Percentiles rank a stretch among this genome's conserved stretches.
Conservation (phyloP, 1,140 invertebrate species). For the Drosophila azteca region DNA sequence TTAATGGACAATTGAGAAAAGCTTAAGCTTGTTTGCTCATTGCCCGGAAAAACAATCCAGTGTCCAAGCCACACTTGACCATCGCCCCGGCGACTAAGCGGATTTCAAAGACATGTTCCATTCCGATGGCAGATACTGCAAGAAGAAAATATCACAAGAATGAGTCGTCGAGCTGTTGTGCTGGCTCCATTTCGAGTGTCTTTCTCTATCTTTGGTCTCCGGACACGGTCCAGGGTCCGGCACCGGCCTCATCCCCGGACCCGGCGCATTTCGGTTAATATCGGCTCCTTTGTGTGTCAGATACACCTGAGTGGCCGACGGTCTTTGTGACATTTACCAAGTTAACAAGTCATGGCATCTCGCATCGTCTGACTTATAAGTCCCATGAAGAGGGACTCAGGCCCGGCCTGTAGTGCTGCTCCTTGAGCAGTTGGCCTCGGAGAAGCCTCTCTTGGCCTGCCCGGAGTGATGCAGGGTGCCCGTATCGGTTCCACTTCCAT, state of each 20-base stretch:
- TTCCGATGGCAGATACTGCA: constrained; percentile 22
- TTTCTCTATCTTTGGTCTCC: constrained; percentile 12
- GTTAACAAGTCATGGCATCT: constrained; percentile 41
- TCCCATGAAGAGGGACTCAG: constrained; percentile 23
- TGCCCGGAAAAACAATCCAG: no score
- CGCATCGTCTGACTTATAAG: constrained; percentile 8
- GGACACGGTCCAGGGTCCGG: background rate
- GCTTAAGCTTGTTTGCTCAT: no score
- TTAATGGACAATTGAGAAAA: no score
- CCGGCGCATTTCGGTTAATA: no score
- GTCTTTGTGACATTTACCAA: constrained; percentile 52
- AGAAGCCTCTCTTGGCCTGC: constrained; percentile 17
- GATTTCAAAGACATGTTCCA: constrained; percentile 28
- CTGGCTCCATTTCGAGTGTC: constrained; percentile 14
- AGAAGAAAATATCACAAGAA: constrained; percentile 11
- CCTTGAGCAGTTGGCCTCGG: constrained; percentile 39
- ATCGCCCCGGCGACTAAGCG: constrained; percentile 22
- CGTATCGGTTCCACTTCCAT: constrained; percentile 3
- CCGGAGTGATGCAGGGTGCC: constrained; percentile 14
- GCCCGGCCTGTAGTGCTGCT: constrained; percentile 24
- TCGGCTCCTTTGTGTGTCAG: constrained; percentile 44
- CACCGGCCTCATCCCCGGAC: no score
- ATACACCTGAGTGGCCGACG: constrained; percentile 60
- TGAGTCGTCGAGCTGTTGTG: constrained; percentile 4
- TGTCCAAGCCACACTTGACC: no score